These are phyloP conservation scores for Dascillus cervinus DNA, from an alignment of 2,888 invertebrate species.

Conservation along the genomic window DNA sequence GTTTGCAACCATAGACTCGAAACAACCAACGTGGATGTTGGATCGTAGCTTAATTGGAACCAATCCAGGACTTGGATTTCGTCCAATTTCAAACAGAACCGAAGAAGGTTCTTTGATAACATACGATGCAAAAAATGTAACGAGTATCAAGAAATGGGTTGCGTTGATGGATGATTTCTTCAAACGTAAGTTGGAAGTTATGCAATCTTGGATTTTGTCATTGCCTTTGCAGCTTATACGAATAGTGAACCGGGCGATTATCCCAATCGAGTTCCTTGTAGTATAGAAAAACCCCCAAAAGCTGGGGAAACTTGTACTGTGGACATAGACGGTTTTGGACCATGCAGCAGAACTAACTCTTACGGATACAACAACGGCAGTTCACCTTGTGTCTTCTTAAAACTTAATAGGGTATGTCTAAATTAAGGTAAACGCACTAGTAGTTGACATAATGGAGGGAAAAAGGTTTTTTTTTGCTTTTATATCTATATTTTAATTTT, in stretches of 20 bases:
- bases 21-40: constrained; percentile 69
- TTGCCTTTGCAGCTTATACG: neutral
- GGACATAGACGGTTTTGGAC: constrained; percentile 42
- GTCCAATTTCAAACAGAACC: constrained; percentile 49
- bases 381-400: constrained; percentile 78
- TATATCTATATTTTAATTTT: no score
- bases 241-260: neutral
- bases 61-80: constrained; percentile 58
- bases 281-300: constrained; percentile 42
- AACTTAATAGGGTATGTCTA: constrained; percentile 69
- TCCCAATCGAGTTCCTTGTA: constrained; percentile 41
- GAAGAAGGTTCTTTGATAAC: constrained; percentile 55
- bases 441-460: no score
- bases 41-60: constrained; percentile 68
- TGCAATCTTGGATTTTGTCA: neutral
- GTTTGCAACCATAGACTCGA: constrained; percentile 57
- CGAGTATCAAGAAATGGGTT: constrained; percentile 49
- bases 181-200: constrained; percentile 43
- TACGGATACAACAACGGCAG: constrained; percentile 69
- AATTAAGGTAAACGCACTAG: no score
- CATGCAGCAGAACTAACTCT: constrained; percentile 44
- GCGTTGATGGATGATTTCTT: constrained; percentile 49
- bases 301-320: constrained; percentile 50
- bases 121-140: constrained; percentile 48
- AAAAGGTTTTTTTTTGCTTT: no score